Conservation (phyloP, 2,797 vertebrate genomes). For the Dermochelys coriacea region DNA sequence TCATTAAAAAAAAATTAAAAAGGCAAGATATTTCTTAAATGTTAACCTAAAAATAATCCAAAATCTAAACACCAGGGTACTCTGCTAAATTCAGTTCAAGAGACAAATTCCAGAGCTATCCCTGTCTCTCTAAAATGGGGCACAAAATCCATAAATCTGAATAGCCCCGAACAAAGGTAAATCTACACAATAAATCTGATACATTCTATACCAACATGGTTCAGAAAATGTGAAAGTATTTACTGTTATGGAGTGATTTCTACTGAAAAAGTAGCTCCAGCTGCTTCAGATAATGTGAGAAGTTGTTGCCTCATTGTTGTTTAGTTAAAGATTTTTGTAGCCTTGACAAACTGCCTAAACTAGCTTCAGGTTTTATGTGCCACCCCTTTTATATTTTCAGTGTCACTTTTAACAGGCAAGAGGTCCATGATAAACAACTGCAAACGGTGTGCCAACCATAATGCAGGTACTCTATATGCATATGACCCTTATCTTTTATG, state of each 20-base stretch:
- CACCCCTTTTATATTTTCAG: not conserved
- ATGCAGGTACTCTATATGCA: not conserved
- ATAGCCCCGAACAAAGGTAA: not conserved
- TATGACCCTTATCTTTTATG: constrained; percentile 39
- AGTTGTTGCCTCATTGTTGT: not conserved
- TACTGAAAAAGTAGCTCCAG: not conserved
- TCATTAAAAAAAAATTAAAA: not conserved
- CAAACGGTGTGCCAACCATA: not conserved
- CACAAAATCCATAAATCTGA: not conserved
- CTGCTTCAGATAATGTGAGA: constrained; percentile 33
- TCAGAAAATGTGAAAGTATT: not conserved
- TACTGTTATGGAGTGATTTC: not conserved
- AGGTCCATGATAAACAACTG: not conserved
- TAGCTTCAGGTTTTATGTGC: constrained; percentile 14
- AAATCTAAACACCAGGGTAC: not conserved
- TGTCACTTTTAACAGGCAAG: constrained; percentile 42
- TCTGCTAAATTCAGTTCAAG: not conserved
- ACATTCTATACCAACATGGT: not conserved
- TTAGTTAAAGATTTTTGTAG: constrained; percentile 4
- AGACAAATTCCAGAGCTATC: not conserved
- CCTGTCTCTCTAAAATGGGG: not conserved
- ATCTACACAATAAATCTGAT: not conserved
- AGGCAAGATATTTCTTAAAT: not conserved
- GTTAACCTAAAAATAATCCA: not conserved
- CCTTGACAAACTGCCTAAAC: constrained; percentile 55